Conservation (phyloP, 2,113 vertebrate species). For the Raphicerus campestris region DNA sequence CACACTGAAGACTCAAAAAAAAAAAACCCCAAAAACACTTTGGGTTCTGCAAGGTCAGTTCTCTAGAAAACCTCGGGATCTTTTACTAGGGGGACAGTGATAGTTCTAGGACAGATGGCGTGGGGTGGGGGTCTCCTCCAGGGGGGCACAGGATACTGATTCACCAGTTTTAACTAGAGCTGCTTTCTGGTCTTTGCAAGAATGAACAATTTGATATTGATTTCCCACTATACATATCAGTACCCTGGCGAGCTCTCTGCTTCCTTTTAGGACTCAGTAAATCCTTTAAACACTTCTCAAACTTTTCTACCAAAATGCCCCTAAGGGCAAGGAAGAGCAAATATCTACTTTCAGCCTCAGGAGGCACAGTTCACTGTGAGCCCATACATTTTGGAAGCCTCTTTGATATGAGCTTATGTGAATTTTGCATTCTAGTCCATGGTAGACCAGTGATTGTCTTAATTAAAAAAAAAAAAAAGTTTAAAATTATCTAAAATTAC, state of each 20-base stretch:
- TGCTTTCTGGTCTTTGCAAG: not conserved
- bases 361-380: not conserved
- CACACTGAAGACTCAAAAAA: not conserved
- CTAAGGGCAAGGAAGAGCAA: not conserved
- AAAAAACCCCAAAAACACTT: not conserved
- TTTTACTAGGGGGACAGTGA: not conserved
- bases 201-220: constrained; percentile 46
- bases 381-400: not conserved
- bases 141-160: not conserved
- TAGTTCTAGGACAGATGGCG: not conserved
- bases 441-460: not conserved
- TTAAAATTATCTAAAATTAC: not conserved
- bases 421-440: not conserved
- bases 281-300: constrained; percentile 33
- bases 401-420: not conserved
- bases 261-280: constrained; percentile 21
- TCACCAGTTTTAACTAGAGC: constrained; percentile 6
- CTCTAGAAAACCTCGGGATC: not conserved
- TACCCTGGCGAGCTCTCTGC: constrained; percentile 40
- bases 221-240: constrained; percentile 34
- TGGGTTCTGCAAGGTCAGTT: not conserved
- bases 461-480: not conserved
- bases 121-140: not conserved
- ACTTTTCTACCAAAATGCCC: constrained; percentile 27
- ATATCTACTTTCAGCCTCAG: not conserved